Percentiles rank a stretch among this genome's conserved stretches.
Evolutionary conservation across 92 coral and sea anemone genomes (phyloP).

Genomic region (Bergia sp.): DNA sequence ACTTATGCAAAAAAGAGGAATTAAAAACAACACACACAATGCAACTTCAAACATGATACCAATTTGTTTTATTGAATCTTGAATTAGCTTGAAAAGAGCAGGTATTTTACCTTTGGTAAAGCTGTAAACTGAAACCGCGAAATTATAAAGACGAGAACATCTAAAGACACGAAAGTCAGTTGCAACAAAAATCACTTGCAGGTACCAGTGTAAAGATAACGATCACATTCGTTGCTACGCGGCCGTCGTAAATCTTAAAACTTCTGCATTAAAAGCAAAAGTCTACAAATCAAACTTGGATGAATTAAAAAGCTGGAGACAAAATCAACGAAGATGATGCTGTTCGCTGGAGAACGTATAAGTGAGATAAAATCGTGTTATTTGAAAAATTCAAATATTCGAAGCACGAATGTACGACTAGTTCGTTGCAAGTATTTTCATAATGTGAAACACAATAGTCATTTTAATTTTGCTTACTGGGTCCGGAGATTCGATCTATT

Average conservation of each 20-base stretch:
- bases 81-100: neutral
- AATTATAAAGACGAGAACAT: neutral
- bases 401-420: neutral
- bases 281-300: neutral
- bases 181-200: neutral
- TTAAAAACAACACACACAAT: constrained; percentile 2
- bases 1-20: constrained; percentile 24
- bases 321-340: neutral
- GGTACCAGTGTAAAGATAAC: neutral
- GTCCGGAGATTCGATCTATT: neutral
- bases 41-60: constrained; percentile 1
- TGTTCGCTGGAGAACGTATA: neutral
- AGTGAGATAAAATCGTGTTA: neutral
- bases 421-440: neutral
- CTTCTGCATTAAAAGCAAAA: neutral
- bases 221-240: neutral
- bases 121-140: neutral
- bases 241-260: constrained; percentile 3
- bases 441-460: neutral
- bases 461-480: neutral
- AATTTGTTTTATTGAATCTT: neutral
- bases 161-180: neutral
- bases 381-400: neutral
- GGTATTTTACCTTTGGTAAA: neutral
- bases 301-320: neutral